Base-by-base conservation (phyloP, 2,113 vertebrate genomes). In the Epinephelus cyanopodus region DNA sequence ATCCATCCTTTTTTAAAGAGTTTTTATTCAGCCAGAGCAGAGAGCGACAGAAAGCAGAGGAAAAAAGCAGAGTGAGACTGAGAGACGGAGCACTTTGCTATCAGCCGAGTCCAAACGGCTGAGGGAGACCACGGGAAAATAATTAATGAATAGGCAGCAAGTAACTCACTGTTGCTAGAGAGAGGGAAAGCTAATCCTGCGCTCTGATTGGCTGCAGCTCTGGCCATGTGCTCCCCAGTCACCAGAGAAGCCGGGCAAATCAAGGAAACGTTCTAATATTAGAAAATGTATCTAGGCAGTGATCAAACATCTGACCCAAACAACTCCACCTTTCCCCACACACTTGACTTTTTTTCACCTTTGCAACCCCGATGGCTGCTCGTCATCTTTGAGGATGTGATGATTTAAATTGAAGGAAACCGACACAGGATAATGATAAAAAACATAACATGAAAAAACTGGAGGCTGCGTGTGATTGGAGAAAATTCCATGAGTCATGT, bases 181-280 rank as follows among this genome's bases (percentile, higher is more conserved):
- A 93, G 94, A 92, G 93, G 90, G 93, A 93, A 93, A 93, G 93
- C 86, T 81, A 84, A 92, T 84, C 90, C 94, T 29, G 77, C 47
- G 0, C 77, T 88, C 87, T 85, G 90, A 95, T 95, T 95, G 95
- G 95, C 88, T 88, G 74, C 79, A 29, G 79, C 76, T 74, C 56
- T 56, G 87, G 84, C 94, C 94, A 95, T 94, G 95, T 95, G 95
- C 93, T 94, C 82, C 53, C 56, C 87, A 94, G 92, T 95, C 94
- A 95, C 89, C 90, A 90, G 89, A 92, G 92, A 94, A 93, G 93
- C 94, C 81, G 88, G 92, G 92, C 95, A 95, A 95, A 95, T 95
- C 94, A 95, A 95, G 92, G 90, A 95, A 95, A 95, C 42, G 93
- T 95, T 95, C 94, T 95, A 95, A 95, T 95, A 95, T 95, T 95